A percentile compares a stretch with the other conserved stretches of the same genome.
Evolutionary conservation across 2,113 vertebrate species (phyloP).

Genomic region (Hippocampus abdominalis): DNA sequence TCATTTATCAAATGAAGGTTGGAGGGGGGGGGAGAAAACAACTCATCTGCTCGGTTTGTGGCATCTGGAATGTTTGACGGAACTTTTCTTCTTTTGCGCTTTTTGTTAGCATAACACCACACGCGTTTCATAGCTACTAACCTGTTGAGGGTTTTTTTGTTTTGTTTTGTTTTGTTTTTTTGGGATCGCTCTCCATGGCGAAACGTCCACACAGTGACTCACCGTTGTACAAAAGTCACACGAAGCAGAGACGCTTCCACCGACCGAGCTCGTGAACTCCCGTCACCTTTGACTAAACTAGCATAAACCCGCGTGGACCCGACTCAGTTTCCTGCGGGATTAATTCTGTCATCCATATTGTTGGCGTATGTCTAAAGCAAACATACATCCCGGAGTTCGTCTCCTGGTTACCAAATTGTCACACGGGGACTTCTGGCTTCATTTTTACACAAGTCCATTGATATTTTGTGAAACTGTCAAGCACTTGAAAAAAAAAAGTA

Average conservation of each 20-base stretch:
- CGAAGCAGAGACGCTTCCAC: slow-evolving; percentile 11
- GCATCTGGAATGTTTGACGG: slow-evolving; percentile 48
- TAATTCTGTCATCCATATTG: slow-evolving; percentile 37
- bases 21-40: slow-evolving; percentile 40
- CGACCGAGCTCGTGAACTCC: slow-evolving; percentile 6
- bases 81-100: slow-evolving; percentile 45
- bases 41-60: slow-evolving; percentile 25
- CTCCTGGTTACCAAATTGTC: too few relatives aligned
- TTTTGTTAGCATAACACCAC: slow-evolving; percentile 35
- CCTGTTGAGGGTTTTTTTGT: slow-evolving; percentile 12
- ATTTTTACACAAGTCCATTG: background rate
- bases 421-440: background rate
- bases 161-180: too few relatives aligned
- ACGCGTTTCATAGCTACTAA: slow-evolving; percentile 12
- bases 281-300: slow-evolving; percentile 40
- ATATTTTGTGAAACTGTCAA: too few relatives aligned
- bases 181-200: background rate
- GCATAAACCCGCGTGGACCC: slow-evolving; percentile 37
- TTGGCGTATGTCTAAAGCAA: background rate
- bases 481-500: background rate
- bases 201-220: slow-evolving; percentile 12
- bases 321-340: slow-evolving; percentile 41
- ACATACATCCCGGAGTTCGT: background rate
- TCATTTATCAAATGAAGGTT: slow-evolving; percentile 58
- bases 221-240: slow-evolving; percentile 8